phyloP scores from a whole-genome alignment of 1,140 invertebrate species.

The Diabrotica undecimpunctata region DNA sequence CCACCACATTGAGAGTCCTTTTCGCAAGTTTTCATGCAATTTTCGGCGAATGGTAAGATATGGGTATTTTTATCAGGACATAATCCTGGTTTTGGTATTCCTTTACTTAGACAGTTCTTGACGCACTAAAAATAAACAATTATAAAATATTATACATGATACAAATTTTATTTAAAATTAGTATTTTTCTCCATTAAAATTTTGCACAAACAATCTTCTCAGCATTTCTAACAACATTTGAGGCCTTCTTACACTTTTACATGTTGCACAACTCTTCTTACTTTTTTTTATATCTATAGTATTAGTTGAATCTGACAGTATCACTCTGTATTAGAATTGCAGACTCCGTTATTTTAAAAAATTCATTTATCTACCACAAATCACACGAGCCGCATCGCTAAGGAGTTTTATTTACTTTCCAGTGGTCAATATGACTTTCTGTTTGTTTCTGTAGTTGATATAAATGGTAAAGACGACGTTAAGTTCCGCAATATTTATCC shows the following conservation, averaged over 20 bases:
- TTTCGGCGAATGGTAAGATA: background rate
- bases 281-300: too few species aligned
- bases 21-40: background rate
- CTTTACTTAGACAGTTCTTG: background rate
- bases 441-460: conserved; percentile 10
- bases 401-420: background rate
- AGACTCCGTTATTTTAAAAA: too few species aligned
- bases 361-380: too few species aligned
- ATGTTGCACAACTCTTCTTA: too few species aligned
- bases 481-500: conserved; percentile 28
- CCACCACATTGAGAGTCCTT: background rate
- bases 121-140: background rate
- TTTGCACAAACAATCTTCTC: too few species aligned
- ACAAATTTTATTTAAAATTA: too few species aligned
- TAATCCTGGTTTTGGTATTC: background rate
- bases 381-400: too few species aligned
- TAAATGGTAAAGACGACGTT: conserved; percentile 25
- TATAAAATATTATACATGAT: background rate
- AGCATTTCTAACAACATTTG: too few species aligned
- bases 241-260: too few species aligned
- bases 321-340: too few species aligned
- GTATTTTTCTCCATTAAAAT: too few species aligned
- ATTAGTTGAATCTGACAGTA: too few species aligned
- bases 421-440: background rate
- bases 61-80: background rate